Conservation (phyloP, 2,888 invertebrate species). For the Caenorhabditis sp. region DNA sequence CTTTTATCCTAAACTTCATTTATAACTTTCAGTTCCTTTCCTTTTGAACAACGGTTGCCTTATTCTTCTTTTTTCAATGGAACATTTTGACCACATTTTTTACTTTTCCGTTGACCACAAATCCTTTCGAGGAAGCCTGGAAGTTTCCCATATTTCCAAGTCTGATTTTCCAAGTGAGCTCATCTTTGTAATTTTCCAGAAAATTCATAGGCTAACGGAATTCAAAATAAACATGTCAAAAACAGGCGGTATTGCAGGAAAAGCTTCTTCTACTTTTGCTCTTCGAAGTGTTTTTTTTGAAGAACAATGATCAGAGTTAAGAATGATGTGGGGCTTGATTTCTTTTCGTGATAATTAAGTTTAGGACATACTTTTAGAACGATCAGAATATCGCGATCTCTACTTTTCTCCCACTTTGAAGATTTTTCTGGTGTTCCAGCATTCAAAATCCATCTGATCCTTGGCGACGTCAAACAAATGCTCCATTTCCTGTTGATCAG, state of each 20-base stretch:
- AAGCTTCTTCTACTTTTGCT: background rate
- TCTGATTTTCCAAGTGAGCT: no score
- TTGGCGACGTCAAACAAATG: no score
- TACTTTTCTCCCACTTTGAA: no score
- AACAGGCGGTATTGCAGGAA: background rate
- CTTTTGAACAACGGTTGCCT: background rate
- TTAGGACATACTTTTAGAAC: background rate
- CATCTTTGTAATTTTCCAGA: conserved; percentile 7
- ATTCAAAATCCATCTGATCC: no score
- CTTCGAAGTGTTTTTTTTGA: background rate
- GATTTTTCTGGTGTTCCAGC: no score
- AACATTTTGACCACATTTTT: conserved; percentile 6
- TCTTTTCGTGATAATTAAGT: background rate
- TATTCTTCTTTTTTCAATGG: background rate
- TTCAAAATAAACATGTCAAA: conserved; percentile 34
- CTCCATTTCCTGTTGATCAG: no score
- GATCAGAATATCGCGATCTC: no score
- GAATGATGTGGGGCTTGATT: background rate
- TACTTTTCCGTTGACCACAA: conserved; percentile 12
- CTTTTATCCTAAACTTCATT: conserved; percentile 17
- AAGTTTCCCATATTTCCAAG: background rate
- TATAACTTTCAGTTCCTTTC: conserved; percentile 15
- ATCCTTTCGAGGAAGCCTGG: background rate
- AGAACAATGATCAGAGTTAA: conserved; percentile 14
- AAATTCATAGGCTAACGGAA: conserved; percentile 16